Evolutionary conservation across 1,140 invertebrate genomes (phyloP), one percentile per base, ranked within the genome.

Genomic region (Aricia agestis): DNA sequence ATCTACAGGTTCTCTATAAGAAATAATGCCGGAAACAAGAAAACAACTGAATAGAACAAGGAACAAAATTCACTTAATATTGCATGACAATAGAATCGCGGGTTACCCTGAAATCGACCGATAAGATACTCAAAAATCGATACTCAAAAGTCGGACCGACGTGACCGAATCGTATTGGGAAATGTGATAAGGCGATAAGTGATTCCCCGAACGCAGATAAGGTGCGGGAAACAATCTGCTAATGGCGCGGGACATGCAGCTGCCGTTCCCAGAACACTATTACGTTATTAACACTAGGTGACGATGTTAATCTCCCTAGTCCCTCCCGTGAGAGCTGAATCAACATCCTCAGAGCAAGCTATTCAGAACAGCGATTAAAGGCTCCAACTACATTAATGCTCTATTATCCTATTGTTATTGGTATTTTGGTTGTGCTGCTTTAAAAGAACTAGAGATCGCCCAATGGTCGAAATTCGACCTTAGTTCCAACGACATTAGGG

Each of bases 191-290:
- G 6, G 59, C 59, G 59, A 19, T 18, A 59, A 11, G 0, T 17
- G 59, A 63, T 63, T 63, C 59, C 18, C 19, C 18, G 59, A 63
- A 63, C 59, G 59, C 2, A 19, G 59, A 63, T 63, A 63, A 25
- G 18, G 59, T 19, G 19, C 59, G 11, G 19, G 59, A 63, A 63
- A 25, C 59, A 63, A 63, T 18, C 59, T 17, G 59, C 18, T 18
- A 25, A 25, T 25, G 19, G 17, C 1, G 59, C 59, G 19, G 17
- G 59, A 17, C 15, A 59, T 59, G 58, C 18, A 19, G 59, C 59
- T 11, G 17, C 18, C 5, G 18, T 63, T 63, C 59, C 59, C 18
- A 18, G 59, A 63, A 63, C 59, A 25, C 18, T 19, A 63, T 63
- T 63, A 63, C 59, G 18, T 63, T 63, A 19, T 63, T 63, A 63